Conservation (phyloP, 2,113 vertebrate species). For the Coracopsis vasa region DNA sequence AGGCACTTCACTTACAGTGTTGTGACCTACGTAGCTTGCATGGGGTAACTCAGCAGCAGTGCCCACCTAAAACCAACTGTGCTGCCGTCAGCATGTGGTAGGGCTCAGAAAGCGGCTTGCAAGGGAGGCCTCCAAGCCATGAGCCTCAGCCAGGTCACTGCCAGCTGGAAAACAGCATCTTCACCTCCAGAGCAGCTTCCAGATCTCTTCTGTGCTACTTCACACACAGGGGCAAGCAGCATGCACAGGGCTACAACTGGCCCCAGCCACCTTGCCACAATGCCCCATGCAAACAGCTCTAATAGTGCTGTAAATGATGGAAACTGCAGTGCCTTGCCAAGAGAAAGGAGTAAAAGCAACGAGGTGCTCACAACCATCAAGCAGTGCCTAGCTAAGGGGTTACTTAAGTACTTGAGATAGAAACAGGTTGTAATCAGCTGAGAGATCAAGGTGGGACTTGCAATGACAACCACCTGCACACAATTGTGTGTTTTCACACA, state of each 20-base stretch:
- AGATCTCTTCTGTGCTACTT: background rate
- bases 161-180: background rate
- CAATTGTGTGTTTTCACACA: background rate
- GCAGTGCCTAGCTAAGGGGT: background rate
- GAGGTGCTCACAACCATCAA: background rate
- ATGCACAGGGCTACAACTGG: background rate
- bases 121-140: background rate
- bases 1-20: background rate
- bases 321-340: background rate
- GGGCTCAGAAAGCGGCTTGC: background rate
- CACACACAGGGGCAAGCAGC: rapidly evolving
- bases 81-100: background rate
- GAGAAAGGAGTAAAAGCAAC: background rate
- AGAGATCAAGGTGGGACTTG: background rate
- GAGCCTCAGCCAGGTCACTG: background rate
- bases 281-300: background rate
- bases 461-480: background rate
- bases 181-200: background rate
- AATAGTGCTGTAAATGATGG: rapidly evolving
- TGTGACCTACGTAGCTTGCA: background rate
- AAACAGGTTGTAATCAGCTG: background rate
- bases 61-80: background rate
- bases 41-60: background rate
- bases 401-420: background rate
- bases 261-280: no score